A percentile compares a stretch with the other conserved stretches of the same genome.
Conservation (phyloP, 1,140 invertebrate species). For the Drosophila rufa region DNA sequence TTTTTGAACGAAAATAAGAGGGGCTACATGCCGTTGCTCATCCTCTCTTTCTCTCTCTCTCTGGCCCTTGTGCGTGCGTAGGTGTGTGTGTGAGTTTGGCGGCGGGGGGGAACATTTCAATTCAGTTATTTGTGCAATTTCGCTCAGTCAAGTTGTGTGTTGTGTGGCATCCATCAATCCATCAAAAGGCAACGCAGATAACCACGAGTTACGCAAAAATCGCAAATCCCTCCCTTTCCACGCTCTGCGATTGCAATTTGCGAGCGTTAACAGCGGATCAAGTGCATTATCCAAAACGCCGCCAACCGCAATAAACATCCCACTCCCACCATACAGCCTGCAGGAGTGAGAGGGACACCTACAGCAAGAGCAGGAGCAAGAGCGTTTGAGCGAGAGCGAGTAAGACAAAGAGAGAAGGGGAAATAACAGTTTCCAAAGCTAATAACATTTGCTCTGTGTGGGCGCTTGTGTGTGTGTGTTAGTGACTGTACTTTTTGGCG, state of each 20-base stretch:
- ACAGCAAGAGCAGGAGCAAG: not conserved
- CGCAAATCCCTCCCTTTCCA: constrained; percentile 1
- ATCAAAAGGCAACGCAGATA: constrained; percentile 21
- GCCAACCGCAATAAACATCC: constrained; percentile 60
- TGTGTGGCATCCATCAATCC: constrained; percentile 53
- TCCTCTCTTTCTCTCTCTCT: constrained; percentile 1
- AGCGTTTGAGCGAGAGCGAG: not conserved
- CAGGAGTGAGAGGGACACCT: not conserved
- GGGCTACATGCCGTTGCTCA: constrained; percentile 11
- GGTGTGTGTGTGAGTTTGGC: constrained; percentile 9
- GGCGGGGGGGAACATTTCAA: constrained; percentile 60
- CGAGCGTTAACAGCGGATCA: constrained; percentile 21
- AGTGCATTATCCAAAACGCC: constrained; percentile 45
- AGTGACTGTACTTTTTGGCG: constrained; percentile 78
- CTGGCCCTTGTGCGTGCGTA: constrained; percentile 1
- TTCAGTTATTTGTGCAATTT: constrained; percentile 83
- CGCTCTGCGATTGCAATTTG: not conserved
- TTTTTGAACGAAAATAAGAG: constrained; percentile 46
- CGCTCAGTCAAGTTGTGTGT: constrained; percentile 78
- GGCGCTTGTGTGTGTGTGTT: constrained; percentile 11
- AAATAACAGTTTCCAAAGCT: constrained; percentile 49
- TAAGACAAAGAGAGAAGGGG: constrained; percentile 7
- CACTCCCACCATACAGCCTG: constrained; percentile 46
- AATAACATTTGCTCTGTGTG: constrained; percentile 38
- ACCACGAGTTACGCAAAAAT: constrained; percentile 27